Evolutionary conservation across 2,797 vertebrate genomes (phyloP).

Genomic region (Alosa sapidissima): DNA sequence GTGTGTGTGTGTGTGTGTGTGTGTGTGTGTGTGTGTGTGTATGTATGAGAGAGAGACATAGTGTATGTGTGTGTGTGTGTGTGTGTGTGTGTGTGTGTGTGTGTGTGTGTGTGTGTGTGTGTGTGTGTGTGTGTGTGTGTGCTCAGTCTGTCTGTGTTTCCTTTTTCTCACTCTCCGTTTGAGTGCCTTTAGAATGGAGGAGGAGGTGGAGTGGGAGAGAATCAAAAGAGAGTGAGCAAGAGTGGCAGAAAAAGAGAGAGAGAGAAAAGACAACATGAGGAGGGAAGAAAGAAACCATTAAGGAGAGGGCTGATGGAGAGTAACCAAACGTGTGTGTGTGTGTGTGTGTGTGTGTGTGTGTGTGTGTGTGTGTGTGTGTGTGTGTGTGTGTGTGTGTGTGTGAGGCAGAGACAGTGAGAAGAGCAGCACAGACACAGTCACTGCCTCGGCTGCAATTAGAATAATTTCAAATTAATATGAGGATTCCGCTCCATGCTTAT

Average conservation of each 20-base stretch:
- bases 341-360: slow-evolving; percentile 23
- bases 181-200: slow-evolving; percentile 29
- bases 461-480: slow-evolving; percentile 57
- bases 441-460: slow-evolving; percentile 50
- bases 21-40: background rate
- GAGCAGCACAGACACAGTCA: slow-evolving; percentile 36
- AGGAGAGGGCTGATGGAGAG: slow-evolving; percentile 17
- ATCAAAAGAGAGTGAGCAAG: slow-evolving; percentile 20
- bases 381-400: slow-evolving; percentile 10
- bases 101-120: background rate
- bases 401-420: slow-evolving; percentile 25
- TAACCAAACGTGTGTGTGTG: slow-evolving; percentile 5
- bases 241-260: background rate
- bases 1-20: too few species aligned
- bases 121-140: slow-evolving; percentile 19
- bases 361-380: background rate
- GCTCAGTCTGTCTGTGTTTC: slow-evolving; percentile 27
- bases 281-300: slow-evolving; percentile 17
- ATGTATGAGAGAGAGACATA: background rate
- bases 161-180: background rate
- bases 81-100: slow-evolving; percentile 17
- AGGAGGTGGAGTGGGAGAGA: slow-evolving; percentile 31
- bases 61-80: background rate
- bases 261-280: slow-evolving; percentile 19
- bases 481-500: slow-evolving; percentile 48